These are phyloP conservation scores for Periophthalmodon schlosseri DNA, from an alignment of 2,113 vertebrate species.

Conservation along the genomic window DNA sequence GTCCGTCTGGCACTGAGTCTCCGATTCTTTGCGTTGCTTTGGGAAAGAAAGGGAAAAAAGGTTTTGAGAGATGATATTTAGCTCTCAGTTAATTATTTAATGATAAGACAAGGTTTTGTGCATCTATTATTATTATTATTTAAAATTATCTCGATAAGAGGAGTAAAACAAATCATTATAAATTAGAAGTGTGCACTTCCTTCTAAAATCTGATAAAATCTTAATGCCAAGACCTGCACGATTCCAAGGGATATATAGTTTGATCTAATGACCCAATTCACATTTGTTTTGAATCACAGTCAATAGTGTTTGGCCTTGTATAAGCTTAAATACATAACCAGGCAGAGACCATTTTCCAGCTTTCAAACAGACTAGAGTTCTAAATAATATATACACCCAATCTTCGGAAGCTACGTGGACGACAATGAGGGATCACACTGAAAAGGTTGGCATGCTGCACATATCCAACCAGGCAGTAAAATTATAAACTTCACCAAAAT, in stretches of 20 bases:
- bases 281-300: not conserved
- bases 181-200: not conserved
- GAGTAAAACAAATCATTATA: not conserved
- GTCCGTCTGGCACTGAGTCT: conserved; percentile 97
- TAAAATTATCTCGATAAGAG: not conserved
- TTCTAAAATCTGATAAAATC: not conserved
- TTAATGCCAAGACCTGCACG: not conserved
- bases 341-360: not conserved
- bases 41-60: not conserved
- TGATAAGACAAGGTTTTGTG: not conserved
- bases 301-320: not conserved
- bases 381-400: not conserved
- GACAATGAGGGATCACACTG: too few relatives aligned
- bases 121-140: not conserved
- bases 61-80: too few relatives aligned
- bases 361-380: not conserved
- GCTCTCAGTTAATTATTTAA: too few relatives aligned
- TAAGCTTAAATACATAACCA: not conserved
- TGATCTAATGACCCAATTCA: not conserved
- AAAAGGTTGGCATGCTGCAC: not conserved
- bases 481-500: not conserved
- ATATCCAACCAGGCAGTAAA: not conserved
- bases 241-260: not conserved
- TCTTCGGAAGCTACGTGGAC: too few relatives aligned
- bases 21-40: conserved; percentile 94